phyloP scores from a whole-genome alignment of 2,888 invertebrate genomes.

The Disparrhopalites patrizii region DNA sequence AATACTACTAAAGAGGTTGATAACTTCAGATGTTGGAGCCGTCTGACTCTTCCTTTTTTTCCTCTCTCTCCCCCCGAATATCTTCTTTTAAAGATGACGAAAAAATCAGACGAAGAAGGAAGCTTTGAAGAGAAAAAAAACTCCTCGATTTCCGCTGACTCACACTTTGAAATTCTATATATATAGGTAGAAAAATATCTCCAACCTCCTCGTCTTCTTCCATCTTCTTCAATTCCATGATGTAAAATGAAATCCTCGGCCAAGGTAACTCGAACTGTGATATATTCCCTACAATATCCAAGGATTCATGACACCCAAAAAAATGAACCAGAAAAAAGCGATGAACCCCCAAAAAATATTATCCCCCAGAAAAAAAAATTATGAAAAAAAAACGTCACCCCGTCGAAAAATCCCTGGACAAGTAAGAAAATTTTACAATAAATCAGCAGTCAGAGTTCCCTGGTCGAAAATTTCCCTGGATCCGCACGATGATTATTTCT shows the following conservation, averaged over 20 bases:
- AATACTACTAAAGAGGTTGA: no score
- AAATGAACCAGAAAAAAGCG: no score
- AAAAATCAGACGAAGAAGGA: no score
- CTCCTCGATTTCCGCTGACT: conserved; percentile 5
- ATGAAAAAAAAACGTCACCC: neutral
- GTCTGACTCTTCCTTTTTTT: no score
- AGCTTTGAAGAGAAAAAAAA: no score
- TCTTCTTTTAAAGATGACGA: no score
- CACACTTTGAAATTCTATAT: no score
- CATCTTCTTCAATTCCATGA: neutral
- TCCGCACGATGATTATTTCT: no score
- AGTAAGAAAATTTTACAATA: conserved; percentile 18
- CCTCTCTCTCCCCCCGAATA: no score
- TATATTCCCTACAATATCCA: conserved; percentile 23
- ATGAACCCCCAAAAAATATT: neutral
- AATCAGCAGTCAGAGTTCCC: conserved; percentile 28
- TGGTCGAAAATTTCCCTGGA: conserved; percentile 21
- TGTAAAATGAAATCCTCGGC: conserved; percentile 20
- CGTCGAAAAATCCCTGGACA: neutral
- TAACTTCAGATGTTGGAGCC: no score
- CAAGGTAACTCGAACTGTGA: conserved; percentile 40
- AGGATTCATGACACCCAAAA: neutral
- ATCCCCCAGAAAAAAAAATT: neutral
- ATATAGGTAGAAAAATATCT: no score
- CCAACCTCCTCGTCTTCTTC: conserved; percentile 2